These are phyloP conservation scores for Dicyrtoma fusca DNA, from an alignment of 2,888 invertebrate species.

Conservation along the genomic window DNA sequence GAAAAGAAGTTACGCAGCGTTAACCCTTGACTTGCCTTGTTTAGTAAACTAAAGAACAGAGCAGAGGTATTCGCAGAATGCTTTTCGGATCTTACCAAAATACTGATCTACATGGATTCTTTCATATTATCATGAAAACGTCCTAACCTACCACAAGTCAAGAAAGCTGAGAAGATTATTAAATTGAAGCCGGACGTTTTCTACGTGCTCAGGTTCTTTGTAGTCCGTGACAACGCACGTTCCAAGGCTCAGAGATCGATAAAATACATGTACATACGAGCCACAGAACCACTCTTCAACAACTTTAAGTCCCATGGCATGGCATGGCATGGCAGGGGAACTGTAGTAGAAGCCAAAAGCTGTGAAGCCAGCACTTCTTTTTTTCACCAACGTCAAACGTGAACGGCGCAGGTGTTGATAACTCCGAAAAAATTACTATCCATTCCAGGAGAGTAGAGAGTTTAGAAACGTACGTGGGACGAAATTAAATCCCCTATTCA, in stretches of 20 bases:
- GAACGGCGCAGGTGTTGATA: conserved; percentile 25
- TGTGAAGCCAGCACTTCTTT: neutral
- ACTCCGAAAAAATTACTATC: conserved; percentile 19
- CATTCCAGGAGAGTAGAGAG: conserved; percentile 17
- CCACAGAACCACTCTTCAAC: neutral
- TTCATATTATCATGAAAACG: neutral
- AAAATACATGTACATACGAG: conserved; percentile 1
- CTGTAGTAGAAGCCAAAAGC: neutral
- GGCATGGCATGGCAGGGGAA: too few species aligned
- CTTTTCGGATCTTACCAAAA: too few species aligned
- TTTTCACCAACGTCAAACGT: neutral
- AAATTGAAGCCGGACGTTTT: conserved; percentile 30
- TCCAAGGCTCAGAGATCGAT: neutral
- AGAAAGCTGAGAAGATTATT: conserved; percentile 28
- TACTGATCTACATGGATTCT: too few species aligned
- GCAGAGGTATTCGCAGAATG: too few species aligned
- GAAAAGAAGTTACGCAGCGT: too few species aligned
- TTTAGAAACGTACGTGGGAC: conserved; percentile 7
- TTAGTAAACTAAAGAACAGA: too few species aligned
- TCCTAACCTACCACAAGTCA: conserved; percentile 25
- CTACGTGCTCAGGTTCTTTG: conserved; percentile 28
- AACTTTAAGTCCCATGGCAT: neutral
- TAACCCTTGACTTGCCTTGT: too few species aligned
- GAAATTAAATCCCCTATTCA: conserved; percentile 12
- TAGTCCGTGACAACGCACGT: conserved; percentile 29